Conservation (phyloP, 1,140 invertebrate genomes). For the Dysdera silvatica region DNA sequence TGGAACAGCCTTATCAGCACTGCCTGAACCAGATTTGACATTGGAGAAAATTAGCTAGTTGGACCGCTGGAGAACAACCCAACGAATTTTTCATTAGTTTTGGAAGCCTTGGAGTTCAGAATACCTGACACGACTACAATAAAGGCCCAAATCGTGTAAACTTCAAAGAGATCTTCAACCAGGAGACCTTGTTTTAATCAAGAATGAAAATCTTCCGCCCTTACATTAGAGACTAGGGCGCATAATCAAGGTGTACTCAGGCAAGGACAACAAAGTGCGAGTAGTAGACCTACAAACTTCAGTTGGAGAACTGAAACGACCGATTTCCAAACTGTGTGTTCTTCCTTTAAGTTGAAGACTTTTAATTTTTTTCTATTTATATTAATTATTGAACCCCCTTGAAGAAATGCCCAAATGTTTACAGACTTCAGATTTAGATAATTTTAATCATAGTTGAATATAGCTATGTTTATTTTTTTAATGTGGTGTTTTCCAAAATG, state of each 20-base stretch:
- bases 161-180: slow-evolving; percentile 3
- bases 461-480: too few species aligned
- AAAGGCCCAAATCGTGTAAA: slow-evolving; percentile 11
- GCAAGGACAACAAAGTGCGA: neutral
- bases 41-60: neutral
- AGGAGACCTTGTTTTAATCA: neutral
- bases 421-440: too few species aligned
- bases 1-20: neutral
- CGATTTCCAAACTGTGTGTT: slow-evolving; percentile 16
- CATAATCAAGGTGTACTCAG: neutral
- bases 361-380: too few species aligned
- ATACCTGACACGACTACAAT: slow-evolving; percentile 18
- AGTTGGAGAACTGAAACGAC: neutral
- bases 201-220: neutral
- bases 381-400: too few species aligned
- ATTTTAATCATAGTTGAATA: too few species aligned
- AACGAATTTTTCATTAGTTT: slow-evolving; percentile 11
- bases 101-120: slow-evolving; percentile 22
- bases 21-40: neutral
- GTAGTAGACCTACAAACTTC: slow-evolving; percentile 2
- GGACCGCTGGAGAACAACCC: slow-evolving; percentile 2
- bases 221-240: neutral
- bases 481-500: too few species aligned
- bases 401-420: too few species aligned
- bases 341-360: too few species aligned